These are phyloP conservation scores for Atlantisia rogersi DNA, from an alignment of 2,113 vertebrate genomes.

Conservation along the genomic window DNA sequence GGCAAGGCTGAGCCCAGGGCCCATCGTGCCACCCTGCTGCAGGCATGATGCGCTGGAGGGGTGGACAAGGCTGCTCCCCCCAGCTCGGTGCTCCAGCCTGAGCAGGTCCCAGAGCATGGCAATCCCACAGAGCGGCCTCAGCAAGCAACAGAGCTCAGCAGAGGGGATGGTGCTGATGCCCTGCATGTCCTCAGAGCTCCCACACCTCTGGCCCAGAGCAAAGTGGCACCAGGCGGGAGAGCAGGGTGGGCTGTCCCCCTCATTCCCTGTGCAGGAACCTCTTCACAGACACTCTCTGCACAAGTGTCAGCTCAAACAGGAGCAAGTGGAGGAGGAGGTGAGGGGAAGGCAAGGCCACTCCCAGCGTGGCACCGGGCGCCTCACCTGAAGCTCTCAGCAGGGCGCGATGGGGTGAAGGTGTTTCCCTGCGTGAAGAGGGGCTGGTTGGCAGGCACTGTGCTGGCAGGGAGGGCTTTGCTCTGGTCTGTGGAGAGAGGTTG, in stretches of 20 bases:
- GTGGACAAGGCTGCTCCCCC: too few relatives aligned
- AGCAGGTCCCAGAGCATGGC: not conserved
- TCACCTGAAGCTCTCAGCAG: constrained; percentile 89
- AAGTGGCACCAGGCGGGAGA: not conserved
- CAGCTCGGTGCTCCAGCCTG: not conserved
- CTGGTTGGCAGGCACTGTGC: constrained; percentile 77
- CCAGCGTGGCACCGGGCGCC: not conserved
- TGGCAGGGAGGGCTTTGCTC: constrained; percentile 84
- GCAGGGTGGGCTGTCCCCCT: too few relatives aligned
- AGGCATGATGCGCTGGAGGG: too few relatives aligned
- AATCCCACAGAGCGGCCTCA: fast-evolving
- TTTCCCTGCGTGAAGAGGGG: constrained; percentile 85
- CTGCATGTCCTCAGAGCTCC: not conserved
- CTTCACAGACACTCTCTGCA: too few relatives aligned
- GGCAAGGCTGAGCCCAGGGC: fast-evolving
- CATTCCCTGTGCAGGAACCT: too few relatives aligned
- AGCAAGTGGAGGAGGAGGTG: too few relatives aligned
- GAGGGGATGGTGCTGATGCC: not conserved
- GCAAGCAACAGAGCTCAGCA: not conserved
- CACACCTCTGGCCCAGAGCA: not conserved
- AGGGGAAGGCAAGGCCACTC: not conserved
- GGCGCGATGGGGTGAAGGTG: constrained; percentile 79
- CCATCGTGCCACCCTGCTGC: fast-evolving
- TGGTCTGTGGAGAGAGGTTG: constrained; percentile 76
- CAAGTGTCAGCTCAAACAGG: not conserved